Evolutionary conservation across 1,140 invertebrate genomes (phyloP), one percentile per base, ranked within the genome.

Genomic region (Musca vetustissima): DNA sequence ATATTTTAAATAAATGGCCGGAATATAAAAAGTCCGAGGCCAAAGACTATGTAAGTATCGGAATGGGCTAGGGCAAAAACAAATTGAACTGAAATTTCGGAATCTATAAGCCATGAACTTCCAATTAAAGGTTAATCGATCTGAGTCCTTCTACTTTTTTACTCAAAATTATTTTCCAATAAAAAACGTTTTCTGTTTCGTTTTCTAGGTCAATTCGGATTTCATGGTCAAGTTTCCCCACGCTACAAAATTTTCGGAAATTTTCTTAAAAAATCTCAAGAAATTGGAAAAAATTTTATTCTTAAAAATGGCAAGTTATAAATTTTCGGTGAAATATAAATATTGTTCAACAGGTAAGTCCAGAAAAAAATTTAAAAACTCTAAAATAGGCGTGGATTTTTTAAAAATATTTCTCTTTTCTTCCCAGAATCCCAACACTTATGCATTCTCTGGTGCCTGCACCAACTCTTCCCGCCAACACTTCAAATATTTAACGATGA

Each of bases 1-100:
- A 61, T 19, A 61, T 61, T 11, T 36, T 61, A 7, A 28, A 61
- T 36, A 17, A 43, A 21, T 61, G 57, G 57, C 57, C 57, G 11
- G 57, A 61, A 21, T 61, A 61, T 19, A 61, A 43, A 19, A 1
- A 43, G 43, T 61, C 19, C 28, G 6, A 19, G 22, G 19, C n/a
- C n/a, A n/a, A n/a, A n/a, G 57, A 61, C 36, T 61, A 19, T 36
- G 57, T 61, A 61, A 43, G 57, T 32, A 13, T 25, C 28, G 28
- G 28, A 32, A 32, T 32, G 11, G 36, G 6, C 36, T 13, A 28
- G 28, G 28, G 28, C 3, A 28, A 28, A n/a, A n/a, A n/a, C n/a
- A n/a, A n/a, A n/a, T n/a, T n/a, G n/a, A n/a, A n/a, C 28, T 9
- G 28, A 32, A 32, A 32, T 32, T 32, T n/a, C n/a, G n/a, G n/a